Base-by-base conservation (phyloP, 2,113 vertebrate genomes). In the Clarias magur region DNA sequence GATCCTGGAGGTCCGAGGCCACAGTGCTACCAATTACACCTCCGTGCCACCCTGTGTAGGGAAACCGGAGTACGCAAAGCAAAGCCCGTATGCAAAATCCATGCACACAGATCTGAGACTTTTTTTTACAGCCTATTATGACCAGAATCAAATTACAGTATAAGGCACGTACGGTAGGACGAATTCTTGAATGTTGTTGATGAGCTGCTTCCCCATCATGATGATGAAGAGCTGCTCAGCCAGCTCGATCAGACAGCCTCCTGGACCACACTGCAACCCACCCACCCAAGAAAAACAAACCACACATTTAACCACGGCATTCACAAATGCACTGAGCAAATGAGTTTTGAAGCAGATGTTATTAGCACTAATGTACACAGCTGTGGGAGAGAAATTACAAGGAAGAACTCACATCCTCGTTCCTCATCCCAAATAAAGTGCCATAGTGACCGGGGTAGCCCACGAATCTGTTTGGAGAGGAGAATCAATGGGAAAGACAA, bases 141-240 rank as follows among this genome's bases (percentile, higher is more conserved):
- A 30, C 83, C 1, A 21, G 60, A 85, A 38, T 38, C 17, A 78
- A 25, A 25, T 48, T 27, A 38, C 34, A 38, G 34, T 38, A 4
- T 21, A 54, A 75, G 19, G 42, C 21, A 93, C 95, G 23, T 94
- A 96, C 94, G 94, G 96, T 63, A 95, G 76, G n/a, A 95, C 80
- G 59, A 96, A 96, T 90, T 96, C 95, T 90, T 96, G 95, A 68
- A 95, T 13, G 56, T 96, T 96, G 93, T 94, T 94, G 92, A 95
- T 92, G 30, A 96, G 91, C 91, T 96, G 95, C 85, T 96, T 96
- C 60, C 95, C 96, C 86, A 96, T 96, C 95, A 95, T 95, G 87
- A 96, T 96, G 91, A 96, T 94, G 89, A 96, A 96, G n/a, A 96
- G 95, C 42, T 95, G 94, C 86, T 96, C 93, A 72, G 96, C 94